Percentiles rank a stretch among this genome's conserved stretches.
Conservation (phyloP, 2,888 invertebrate species). For the Loripinus fragilis region DNA sequence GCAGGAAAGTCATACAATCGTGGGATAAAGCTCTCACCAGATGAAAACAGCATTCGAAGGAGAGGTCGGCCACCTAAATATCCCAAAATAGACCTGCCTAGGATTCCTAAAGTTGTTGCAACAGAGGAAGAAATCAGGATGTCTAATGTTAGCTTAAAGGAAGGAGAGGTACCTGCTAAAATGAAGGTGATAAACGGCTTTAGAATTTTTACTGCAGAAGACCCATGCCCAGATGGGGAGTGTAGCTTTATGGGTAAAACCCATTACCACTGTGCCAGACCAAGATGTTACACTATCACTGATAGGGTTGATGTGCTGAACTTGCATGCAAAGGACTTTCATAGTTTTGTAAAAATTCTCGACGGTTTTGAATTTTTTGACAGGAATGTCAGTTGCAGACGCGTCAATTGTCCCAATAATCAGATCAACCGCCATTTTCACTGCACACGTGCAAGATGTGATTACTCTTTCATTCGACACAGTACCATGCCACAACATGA, state of each 20-base stretch:
- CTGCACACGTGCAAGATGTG: slow-evolving; percentile 89
- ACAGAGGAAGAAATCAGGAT: slow-evolving; percentile 71
- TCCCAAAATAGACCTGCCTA: slow-evolving; percentile 81
- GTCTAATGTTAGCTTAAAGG: slow-evolving; percentile 49
- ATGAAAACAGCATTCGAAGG: slow-evolving; percentile 88
- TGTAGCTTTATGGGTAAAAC: slow-evolving; percentile 89
- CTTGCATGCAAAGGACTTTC: slow-evolving; percentile 93
- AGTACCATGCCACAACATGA: slow-evolving; percentile 90
- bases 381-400: slow-evolving; percentile 88
- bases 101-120: slow-evolving; percentile 79
- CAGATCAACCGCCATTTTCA: slow-evolving; percentile 90
- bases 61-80: slow-evolving; percentile 98
- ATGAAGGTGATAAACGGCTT: slow-evolving; percentile 76
- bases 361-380: slow-evolving; percentile 95
- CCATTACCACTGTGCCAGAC: slow-evolving; percentile 94
- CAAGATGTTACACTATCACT: slow-evolving; percentile 92
- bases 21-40: slow-evolving; percentile 28
- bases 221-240: slow-evolving; percentile 88
- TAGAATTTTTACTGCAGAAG: slow-evolving; percentile 73
- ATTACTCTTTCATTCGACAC: slow-evolving; percentile 89
- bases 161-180: slow-evolving; percentile 40
- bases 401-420: slow-evolving; percentile 88
- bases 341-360: slow-evolving; percentile 91
- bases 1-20: slow-evolving; percentile 66
- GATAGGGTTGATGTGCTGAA: slow-evolving; percentile 91